Evolutionary conservation across 2,888 invertebrate species (phyloP), one percentile per base, ranked within the genome.

Genomic region (Macaria liturata): DNA sequence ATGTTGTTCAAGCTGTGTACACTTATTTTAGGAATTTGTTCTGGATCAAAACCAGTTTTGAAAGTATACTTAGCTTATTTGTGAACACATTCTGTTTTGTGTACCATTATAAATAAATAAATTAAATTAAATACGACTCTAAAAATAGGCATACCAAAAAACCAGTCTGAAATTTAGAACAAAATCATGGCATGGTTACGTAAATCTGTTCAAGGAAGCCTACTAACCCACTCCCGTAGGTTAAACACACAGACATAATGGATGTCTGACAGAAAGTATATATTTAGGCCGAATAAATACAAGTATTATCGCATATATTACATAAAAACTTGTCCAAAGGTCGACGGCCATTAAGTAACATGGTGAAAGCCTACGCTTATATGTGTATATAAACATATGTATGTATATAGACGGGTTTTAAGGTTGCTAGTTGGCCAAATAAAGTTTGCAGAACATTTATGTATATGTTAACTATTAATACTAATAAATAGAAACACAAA

Each of bases 331-430:
- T 20, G 20, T 20, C 20, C 20, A 74, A 81, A 83, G 80, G 80
- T 79, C 78, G 71, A 71, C 51, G 62, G 49, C 64, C 62, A 78
- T 86, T 83, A 84, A 87, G 86, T 85, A 86, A 87, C 76, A 78
- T 78, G 67, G 80, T 80, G 84, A 86, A 84, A 84, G 83, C 80
- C 66, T 64, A 69, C 60, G 74, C 71, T 81, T 85, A 84, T 84
- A 53, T 37, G 42, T 43, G 30, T 20, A 20, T 20, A 20, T 20
- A 20, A 20, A 20, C 20, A 2, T 20, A 20, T 20, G 20, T 20
- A 20, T 20, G 20, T 20, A 20, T 20, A 20, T 20, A 20, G 20
- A 20, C 20, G 20, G 20, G 20, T 1, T 37, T 5, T 51, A 60
- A 55, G 59, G 59, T 46, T 59, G 46, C 47, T 45, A 20, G n/a